phyloP scores from a whole-genome alignment of 64 coral and sea anemone species.

The Astreopora myriophthalma region DNA sequence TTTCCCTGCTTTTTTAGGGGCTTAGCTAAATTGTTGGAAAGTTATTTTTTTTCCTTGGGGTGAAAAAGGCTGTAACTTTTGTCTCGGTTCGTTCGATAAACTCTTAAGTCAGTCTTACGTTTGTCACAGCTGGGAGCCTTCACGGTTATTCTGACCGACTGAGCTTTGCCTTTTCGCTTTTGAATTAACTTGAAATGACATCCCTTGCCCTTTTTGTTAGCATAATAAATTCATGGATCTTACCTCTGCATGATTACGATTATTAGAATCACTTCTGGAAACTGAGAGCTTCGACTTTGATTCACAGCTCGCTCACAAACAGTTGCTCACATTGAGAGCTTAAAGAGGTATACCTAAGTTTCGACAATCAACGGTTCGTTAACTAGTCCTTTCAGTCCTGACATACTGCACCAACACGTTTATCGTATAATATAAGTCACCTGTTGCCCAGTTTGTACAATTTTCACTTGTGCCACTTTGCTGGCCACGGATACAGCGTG shows the following conservation, averaged over 20 bases:
- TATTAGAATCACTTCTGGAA: too few relatives aligned
- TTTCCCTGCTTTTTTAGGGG: too few relatives aligned
- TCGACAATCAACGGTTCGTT: too few relatives aligned
- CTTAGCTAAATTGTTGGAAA: too few relatives aligned
- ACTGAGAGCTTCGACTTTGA: too few relatives aligned
- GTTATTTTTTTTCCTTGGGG: too few relatives aligned
- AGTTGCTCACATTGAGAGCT: neutral
- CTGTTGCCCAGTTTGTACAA: conserved; percentile 41
- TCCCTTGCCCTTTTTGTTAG: neutral
- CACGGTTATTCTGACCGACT: neutral
- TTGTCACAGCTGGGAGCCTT: neutral
- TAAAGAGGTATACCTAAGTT: too few relatives aligned
- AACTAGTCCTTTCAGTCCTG: too few relatives aligned
- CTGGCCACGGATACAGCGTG: conserved; percentile 33
- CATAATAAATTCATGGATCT: neutral
- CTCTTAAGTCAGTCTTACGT: neutral
- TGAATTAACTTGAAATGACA: neutral
- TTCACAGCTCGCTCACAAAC: too few relatives aligned
- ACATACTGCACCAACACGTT: neutral
- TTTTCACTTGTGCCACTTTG: conserved; percentile 18
- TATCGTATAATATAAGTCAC: conserved; percentile 8
- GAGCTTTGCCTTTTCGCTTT: neutral
- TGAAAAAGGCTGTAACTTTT: too few relatives aligned
- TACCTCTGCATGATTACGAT: too few relatives aligned
- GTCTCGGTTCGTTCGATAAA: too few relatives aligned